Conservation (phyloP, 2,113 vertebrate species). For the Solea senegalensis region DNA sequence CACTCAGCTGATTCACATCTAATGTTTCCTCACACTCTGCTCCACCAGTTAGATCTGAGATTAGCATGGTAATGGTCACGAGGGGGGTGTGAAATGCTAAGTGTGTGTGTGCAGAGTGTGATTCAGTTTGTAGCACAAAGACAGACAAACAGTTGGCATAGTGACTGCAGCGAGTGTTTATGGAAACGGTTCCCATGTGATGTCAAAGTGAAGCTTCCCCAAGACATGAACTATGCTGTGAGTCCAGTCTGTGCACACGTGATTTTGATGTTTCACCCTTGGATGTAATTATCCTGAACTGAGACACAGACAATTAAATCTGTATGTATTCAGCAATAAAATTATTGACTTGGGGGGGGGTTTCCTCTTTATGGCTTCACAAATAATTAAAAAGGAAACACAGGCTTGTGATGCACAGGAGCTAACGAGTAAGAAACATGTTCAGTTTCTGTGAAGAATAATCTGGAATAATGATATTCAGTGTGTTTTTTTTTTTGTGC, state of each 20-base stretch:
- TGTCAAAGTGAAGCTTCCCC: constrained; percentile 3
- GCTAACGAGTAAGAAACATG: no score
- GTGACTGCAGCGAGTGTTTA: constrained; percentile 36
- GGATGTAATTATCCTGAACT: constrained; percentile 21
- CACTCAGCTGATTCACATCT: constrained; percentile 43
- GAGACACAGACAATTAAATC: not conserved
- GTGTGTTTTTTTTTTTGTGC: not conserved
- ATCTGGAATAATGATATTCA: not conserved
- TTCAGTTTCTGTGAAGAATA: no score
- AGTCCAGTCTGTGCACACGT: not conserved
- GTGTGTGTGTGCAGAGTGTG: constrained; percentile 2
- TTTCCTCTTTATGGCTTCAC: constrained; percentile 2
- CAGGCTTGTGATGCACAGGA: not conserved
- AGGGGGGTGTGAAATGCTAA: constrained; percentile 42
- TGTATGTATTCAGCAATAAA: not conserved
- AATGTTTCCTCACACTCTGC: constrained; percentile 26
- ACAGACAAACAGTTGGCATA: constrained; percentile 45
- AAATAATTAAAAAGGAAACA: not conserved
- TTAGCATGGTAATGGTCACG: constrained; percentile 48
- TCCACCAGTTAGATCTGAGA: constrained; percentile 35
- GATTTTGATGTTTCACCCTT: not conserved
- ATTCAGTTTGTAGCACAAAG: constrained; percentile 18
- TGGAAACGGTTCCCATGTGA: constrained; percentile 47
- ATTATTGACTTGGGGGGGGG: no score
- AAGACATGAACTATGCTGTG: not conserved